Evolutionary conservation across 1,140 invertebrate species (phyloP).

Genomic region (Drusus annulatus): DNA sequence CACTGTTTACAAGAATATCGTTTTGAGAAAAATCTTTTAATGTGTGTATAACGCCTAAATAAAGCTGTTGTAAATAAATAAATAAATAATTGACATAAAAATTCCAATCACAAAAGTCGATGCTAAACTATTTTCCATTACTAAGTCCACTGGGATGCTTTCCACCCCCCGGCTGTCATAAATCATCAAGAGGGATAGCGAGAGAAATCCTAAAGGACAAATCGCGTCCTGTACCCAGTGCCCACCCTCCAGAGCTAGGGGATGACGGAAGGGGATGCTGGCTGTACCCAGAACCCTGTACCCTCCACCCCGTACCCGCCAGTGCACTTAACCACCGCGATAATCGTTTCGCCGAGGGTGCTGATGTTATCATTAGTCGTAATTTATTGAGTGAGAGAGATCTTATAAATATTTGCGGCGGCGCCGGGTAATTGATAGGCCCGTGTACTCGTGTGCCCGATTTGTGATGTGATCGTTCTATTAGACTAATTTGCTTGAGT

Average conservation of each 20-base stretch:
- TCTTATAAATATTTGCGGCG: conserved; percentile 37
- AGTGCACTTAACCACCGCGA: conserved; percentile 36
- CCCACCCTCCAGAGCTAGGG: neutral
- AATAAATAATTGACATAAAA: neutral
- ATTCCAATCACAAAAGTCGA: neutral
- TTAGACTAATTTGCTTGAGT: neutral
- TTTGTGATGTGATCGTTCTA: conserved; percentile 1
- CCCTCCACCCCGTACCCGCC: too few relatives aligned
- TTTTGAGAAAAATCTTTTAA: too few relatives aligned
- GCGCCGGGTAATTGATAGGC: conserved; percentile 29
- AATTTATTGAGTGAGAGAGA: conserved; percentile 42
- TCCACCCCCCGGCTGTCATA: conserved; percentile 24
- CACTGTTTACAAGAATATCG: too few relatives aligned
- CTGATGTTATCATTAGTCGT: conserved; percentile 41
- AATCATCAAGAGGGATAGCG: conserved; percentile 43
- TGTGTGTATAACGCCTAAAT: too few relatives aligned
- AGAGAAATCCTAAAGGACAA: conserved; percentile 34
- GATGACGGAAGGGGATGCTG: conserved; percentile 17
- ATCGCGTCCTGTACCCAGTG: conserved; percentile 14
- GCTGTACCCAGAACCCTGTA: too few relatives aligned
- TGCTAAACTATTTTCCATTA: neutral
- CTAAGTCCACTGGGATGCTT: neutral
- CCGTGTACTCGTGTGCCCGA: neutral
- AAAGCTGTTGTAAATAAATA: too few relatives aligned
- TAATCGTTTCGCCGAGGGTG: conserved; percentile 35